A percentile compares a stretch with the other conserved stretches of the same genome.
Evolutionary conservation across 2,113 vertebrate genomes (phyloP).

Genomic region (Salvelinus alpinus): DNA sequence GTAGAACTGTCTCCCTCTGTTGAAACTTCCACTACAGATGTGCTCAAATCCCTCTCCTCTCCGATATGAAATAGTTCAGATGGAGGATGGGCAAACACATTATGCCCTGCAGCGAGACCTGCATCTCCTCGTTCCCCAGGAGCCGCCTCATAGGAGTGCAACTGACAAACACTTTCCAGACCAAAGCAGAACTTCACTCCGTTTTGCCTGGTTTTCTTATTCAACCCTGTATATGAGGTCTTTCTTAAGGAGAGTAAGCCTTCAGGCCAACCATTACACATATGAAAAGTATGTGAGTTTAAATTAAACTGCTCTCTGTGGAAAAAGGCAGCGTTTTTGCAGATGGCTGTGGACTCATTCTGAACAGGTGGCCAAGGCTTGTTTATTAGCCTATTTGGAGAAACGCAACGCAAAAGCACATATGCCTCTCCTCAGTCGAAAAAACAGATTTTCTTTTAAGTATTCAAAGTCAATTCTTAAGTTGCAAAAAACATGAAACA

Average conservation of each 20-base stretch:
- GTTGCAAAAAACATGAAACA: background rate
- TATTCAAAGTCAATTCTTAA: background rate
- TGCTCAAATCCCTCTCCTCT: conserved; percentile 68
- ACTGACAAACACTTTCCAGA: conserved; percentile 61
- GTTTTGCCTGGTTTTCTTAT: conserved; percentile 81
- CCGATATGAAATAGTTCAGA: conserved; percentile 57
- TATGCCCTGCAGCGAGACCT: conserved; percentile 67
- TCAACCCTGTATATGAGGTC: conserved; percentile 72
- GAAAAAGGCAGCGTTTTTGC: conserved; percentile 77
- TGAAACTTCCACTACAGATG: conserved; percentile 80
- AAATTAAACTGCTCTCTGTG: conserved; percentile 78
- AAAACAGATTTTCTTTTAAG: background rate
- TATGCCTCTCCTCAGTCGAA: conserved; percentile 21
- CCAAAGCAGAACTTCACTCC: conserved; percentile 73
- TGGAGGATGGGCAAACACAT: conserved; percentile 54
- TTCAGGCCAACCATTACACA: conserved; percentile 80
- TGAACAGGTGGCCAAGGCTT: conserved; percentile 63
- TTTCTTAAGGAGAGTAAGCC: conserved; percentile 73
- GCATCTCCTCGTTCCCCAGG: conserved; percentile 61
- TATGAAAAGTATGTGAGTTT: conserved; percentile 84
- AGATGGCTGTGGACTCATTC: conserved; percentile 74
- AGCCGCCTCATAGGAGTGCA: conserved; percentile 67
- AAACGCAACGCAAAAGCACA: conserved; percentile 27
- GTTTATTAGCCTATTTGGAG: conserved; percentile 38
- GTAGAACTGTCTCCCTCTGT: conserved; percentile 68